phyloP scores from a whole-genome alignment of 2,113 vertebrate species.

The Datnioides undecimradiatus region DNA sequence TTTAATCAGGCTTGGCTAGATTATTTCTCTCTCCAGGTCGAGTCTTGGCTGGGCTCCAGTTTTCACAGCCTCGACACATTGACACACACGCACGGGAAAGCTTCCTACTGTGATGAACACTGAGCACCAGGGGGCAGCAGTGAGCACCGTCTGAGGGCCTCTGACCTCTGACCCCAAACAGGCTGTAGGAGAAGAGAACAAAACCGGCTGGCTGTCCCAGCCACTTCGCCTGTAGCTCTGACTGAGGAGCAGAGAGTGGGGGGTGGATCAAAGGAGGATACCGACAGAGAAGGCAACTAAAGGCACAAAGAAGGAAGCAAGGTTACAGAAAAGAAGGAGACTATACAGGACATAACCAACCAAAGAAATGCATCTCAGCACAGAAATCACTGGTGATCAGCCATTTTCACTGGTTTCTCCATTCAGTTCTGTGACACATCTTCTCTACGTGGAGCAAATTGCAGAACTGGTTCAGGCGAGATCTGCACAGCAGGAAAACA shows the following conservation, averaged over 20 bases:
- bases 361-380: background rate
- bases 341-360: no score
- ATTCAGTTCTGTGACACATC: background rate
- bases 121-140: conserved; percentile 70
- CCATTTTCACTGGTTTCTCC: background rate
- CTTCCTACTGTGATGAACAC: conserved; percentile 1
- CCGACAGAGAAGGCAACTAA: background rate
- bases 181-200: conserved; percentile 62
- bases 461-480: conserved; percentile 1
- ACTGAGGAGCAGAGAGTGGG: conserved; percentile 42
- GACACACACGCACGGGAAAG: background rate
- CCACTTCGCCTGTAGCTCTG: conserved; percentile 56
- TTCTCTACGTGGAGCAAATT: background rate
- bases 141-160: conserved; percentile 56
- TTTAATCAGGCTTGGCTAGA: conserved; percentile 34
- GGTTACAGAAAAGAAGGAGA: background rate
- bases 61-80: conserved; percentile 30
- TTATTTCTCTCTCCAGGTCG: conserved; percentile 42
- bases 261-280: conserved; percentile 56
- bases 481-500: conserved; percentile 23
- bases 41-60: conserved; percentile 47
- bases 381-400: background rate
- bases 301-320: conserved; percentile 10
- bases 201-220: conserved; percentile 54
- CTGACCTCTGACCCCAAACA: conserved; percentile 71